Evolutionary conservation across 2,888 invertebrate species (phyloP).

Genomic region (Trachelus troglodyta): DNA sequence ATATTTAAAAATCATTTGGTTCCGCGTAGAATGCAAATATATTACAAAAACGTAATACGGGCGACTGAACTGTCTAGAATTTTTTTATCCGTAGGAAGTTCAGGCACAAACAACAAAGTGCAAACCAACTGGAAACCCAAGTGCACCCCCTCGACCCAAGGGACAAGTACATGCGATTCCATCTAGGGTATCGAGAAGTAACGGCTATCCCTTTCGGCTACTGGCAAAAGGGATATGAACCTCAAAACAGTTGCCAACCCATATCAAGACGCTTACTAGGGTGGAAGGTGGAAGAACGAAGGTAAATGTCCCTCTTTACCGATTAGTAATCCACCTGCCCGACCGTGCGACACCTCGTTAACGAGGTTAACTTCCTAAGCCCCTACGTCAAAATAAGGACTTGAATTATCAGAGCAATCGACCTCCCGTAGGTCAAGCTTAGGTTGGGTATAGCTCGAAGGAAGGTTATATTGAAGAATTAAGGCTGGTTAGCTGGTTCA

Average conservation of each 20-base stretch:
- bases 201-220: not conserved
- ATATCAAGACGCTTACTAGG: not conserved
- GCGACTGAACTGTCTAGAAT: not conserved
- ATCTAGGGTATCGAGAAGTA: not conserved
- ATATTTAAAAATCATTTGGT: not conserved
- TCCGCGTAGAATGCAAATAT: not conserved
- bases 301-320: not conserved
- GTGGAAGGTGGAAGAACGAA: not conserved
- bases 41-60: not conserved
- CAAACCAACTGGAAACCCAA: not conserved
- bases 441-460: not conserved
- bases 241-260: not conserved
- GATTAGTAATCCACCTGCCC: slow-evolving; percentile 4
- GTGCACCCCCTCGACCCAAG: not conserved
- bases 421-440: not conserved
- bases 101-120: not conserved
- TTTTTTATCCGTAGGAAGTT: not conserved
- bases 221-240: not conserved
- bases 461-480: not conserved
- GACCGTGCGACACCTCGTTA: slow-evolving; percentile 7
- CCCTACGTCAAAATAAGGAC: not conserved
- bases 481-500: not conserved
- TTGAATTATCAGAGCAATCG: not conserved
- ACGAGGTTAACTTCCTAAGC: slow-evolving; percentile 1
- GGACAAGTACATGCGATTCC: not conserved